Evolutionary conservation across 2,797 vertebrate genomes (phyloP).

Genomic region (Myotis myotis): DNA sequence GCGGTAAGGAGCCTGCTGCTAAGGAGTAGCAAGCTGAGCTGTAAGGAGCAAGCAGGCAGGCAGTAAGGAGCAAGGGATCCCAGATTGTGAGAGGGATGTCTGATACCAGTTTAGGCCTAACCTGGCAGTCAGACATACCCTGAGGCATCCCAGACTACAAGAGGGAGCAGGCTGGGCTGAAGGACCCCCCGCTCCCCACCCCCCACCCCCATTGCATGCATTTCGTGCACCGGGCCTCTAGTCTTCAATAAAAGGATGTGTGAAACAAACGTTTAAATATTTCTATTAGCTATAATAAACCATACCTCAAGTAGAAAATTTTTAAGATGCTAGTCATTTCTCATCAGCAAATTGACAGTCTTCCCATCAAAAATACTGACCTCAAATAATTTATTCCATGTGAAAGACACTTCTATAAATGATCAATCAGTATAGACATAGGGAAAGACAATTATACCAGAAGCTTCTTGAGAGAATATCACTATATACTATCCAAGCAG

Average conservation of each 20-base stretch:
- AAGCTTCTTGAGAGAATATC: background rate
- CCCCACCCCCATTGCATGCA: too few species aligned
- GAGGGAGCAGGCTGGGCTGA: too few species aligned
- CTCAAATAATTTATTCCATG: background rate
- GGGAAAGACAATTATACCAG: background rate
- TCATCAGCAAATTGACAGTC: background rate
- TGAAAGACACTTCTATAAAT: background rate
- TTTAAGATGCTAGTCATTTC: background rate
- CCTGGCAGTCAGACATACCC: too few species aligned
- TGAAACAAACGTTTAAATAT: background rate
- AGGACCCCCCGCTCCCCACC: accelerated
- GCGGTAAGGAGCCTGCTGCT: too few species aligned
- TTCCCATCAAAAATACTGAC: background rate
- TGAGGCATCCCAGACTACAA: too few species aligned
- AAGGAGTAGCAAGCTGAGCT: too few species aligned
- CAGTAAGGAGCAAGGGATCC: too few species aligned
- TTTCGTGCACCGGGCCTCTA: too few species aligned
- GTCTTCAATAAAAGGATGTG: background rate
- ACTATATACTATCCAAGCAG: background rate
- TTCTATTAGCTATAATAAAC: background rate
- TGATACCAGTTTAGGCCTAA: too few species aligned
- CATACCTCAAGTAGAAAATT: background rate
- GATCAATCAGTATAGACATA: background rate
- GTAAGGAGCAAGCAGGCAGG: too few species aligned
- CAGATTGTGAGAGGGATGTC: too few species aligned